Base-by-base conservation (phyloP, 2,888 invertebrate genomes). In the Margaritifera margaritifera region DNA sequence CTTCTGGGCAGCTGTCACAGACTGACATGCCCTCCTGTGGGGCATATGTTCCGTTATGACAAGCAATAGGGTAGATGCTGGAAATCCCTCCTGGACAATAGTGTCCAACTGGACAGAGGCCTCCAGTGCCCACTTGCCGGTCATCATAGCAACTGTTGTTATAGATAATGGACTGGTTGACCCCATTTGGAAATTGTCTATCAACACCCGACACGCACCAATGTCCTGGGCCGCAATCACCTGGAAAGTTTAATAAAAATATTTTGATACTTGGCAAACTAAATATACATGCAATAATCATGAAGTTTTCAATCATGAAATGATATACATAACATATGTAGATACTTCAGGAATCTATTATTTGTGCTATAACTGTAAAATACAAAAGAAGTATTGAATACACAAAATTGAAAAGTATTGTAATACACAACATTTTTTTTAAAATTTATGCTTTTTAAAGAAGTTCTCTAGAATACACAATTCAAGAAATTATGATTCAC, bases 191-290 rank as follows among this genome's bases (percentile, higher is more conserved):
- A 67, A 80, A 81, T 11, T 76, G 74, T 42, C 84, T 78, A 70
- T 88, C 88, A 11, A 87, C 80, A 2, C 87, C 87, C 18, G 80
- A 81, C 20, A 81, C 80, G 76, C 88, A 88, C 84, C 86, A 88
- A 68, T 87, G 84, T 6, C 87, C 87, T 5, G 84, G 76, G 2
- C 80, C 80, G 80, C 88, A 88, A 64, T 84, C 79, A 65, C 87
- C 88, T 87, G 76, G 11, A 62, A 54, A 59, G 11, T 55, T 18
- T 42, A 42, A 53, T 22, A 52, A n/a, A n/a, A 42, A 42, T 42
- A 42, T 15, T 42, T 42, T 42, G 31, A 31, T 31, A 22, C n/a
- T 22, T 62, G 11, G 20, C 15, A 64, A n/a, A 19, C 6, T 22
- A 42, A 31, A 42, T 42, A 42, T 11, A 8, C 42, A 2, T 42